phyloP scores from a whole-genome alignment of 2,797 vertebrate genomes.

The Acanthurus lineatus region DNA sequence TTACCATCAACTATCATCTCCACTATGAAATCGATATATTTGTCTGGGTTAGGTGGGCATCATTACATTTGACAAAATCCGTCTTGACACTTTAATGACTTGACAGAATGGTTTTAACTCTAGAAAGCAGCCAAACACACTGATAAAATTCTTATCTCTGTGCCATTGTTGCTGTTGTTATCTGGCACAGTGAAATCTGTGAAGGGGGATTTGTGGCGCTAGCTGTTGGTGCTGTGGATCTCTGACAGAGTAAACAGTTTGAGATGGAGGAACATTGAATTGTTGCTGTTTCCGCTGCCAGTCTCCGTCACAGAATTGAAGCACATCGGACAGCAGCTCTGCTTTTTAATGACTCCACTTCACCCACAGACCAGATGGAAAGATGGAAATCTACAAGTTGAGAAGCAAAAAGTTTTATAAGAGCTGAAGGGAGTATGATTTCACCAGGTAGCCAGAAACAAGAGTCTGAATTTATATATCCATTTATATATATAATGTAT shows the following conservation, averaged over 20 bases:
- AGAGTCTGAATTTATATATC: background rate
- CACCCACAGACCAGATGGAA: constrained; percentile 36
- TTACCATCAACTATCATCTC: constrained; percentile 24
- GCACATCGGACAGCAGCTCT: constrained; percentile 43
- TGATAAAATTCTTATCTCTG: constrained; percentile 46
- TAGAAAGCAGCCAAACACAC: constrained; percentile 26
- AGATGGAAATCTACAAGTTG: constrained; percentile 36
- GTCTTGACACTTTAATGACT: constrained; percentile 16
- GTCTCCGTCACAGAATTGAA: constrained; percentile 20
- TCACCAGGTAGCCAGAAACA: background rate
- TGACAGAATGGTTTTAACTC: constrained; percentile 33
- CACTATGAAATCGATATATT: constrained; percentile 47
- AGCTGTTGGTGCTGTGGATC: constrained; percentile 45
- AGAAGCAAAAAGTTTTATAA: constrained; percentile 3
- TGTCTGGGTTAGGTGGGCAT: constrained; percentile 42
- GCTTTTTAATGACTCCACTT: constrained; percentile 44
- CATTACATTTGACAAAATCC: constrained; percentile 23
- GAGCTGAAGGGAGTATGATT: background rate
- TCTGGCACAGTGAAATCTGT: constrained; percentile 35
- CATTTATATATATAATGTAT: too few relatives aligned
- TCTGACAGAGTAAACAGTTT: constrained; percentile 56
- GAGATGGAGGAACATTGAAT: constrained; percentile 51
- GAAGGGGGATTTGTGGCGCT: constrained; percentile 47
- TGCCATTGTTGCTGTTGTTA: constrained; percentile 48
- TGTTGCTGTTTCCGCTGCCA: constrained; percentile 29